phyloP scores from a whole-genome alignment of 2,113 vertebrate genomes.

The Echinops telfairi region DNA sequence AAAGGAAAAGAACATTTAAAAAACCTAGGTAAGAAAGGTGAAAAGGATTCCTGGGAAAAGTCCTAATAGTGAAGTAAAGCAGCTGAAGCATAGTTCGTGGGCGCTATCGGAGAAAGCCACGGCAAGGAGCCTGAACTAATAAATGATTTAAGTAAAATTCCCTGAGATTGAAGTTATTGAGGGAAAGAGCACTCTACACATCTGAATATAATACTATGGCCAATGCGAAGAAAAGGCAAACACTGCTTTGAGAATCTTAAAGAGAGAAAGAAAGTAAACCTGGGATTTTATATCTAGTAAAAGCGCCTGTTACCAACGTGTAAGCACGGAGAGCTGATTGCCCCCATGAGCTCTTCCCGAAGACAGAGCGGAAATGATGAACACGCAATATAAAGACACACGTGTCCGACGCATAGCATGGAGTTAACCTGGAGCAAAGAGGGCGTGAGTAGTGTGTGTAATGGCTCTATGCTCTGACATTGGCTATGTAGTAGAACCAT shows the following conservation, averaged over 20 bases:
- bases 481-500: too few relatives aligned
- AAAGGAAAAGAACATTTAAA: not conserved
- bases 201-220: not conserved
- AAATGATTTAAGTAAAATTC: not conserved
- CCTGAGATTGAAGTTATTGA: not conserved
- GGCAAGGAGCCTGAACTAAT: not conserved
- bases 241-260: not conserved
- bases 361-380: not conserved
- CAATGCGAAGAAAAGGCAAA: not conserved
- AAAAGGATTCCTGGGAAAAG: slow-evolving; percentile 8
- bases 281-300: not conserved
- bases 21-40: not conserved
- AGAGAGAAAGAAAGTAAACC: not conserved
- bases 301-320: not conserved
- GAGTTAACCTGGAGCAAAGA: not conserved
- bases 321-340: not conserved
- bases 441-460: not conserved
- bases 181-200: not conserved
- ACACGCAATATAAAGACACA: not conserved
- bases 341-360: slow-evolving; percentile 5
- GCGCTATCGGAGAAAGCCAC: slow-evolving; percentile 36
- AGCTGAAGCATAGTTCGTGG: not conserved
- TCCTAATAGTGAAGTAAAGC: not conserved
- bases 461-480: not conserved
- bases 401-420: not conserved